A percentile compares a stretch with the other conserved stretches of the same genome.
phyloP scores from a whole-genome alignment of 2,113 vertebrate species.

The Nematolebias whitei region DNA sequence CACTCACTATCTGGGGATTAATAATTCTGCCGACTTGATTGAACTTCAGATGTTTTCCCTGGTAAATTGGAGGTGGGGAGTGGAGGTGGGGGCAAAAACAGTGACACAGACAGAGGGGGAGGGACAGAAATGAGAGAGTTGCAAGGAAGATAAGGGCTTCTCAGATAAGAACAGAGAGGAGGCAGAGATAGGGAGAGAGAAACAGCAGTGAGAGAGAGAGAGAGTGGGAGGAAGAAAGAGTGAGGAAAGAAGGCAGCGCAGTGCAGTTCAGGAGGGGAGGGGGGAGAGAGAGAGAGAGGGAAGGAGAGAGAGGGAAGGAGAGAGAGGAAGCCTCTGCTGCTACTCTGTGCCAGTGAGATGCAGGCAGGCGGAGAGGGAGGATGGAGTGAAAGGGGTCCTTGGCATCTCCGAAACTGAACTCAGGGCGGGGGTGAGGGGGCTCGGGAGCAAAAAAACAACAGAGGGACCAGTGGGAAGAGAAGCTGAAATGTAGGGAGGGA shows the following conservation, averaged over 20 bases:
- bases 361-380: constrained; percentile 61
- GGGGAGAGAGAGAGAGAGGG: constrained; percentile 62
- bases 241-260: constrained; percentile 71
- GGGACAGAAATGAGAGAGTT: constrained; percentile 39
- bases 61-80: constrained; percentile 51
- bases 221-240: constrained; percentile 74
- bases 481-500: constrained; percentile 24
- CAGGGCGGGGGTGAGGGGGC: constrained; percentile 50
- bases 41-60: constrained; percentile 71
- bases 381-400: constrained; percentile 45
- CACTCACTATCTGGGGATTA: constrained; percentile 72
- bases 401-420: constrained; percentile 49
- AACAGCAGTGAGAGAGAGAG: constrained; percentile 58
- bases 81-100: constrained; percentile 21
- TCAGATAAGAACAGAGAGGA: constrained; percentile 57
- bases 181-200: constrained; percentile 59
- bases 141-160: constrained; percentile 57
- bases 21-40: constrained; percentile 64
- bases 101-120: constrained; percentile 34
- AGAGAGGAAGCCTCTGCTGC: constrained; percentile 68
- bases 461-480: constrained; percentile 49
- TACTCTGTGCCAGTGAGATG: constrained; percentile 64
- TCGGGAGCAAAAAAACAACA: constrained; percentile 49
- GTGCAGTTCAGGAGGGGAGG: constrained; percentile 57
- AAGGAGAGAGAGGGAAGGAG: constrained; percentile 53